phyloP scores from a whole-genome alignment of 2,113 vertebrate genomes.

The Anas platyrhynchos region DNA sequence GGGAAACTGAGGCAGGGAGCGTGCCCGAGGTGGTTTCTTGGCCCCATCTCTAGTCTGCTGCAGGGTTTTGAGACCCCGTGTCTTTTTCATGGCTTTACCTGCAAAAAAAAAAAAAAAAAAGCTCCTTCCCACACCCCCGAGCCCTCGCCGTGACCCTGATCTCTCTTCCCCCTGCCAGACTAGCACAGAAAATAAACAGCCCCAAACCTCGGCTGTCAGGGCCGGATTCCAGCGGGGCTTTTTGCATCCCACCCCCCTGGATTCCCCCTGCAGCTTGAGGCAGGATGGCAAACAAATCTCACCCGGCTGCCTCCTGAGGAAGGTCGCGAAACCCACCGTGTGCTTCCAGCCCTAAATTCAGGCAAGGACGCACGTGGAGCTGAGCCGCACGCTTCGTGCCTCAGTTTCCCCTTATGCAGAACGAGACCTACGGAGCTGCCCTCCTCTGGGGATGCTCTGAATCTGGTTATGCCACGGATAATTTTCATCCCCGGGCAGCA shows the following conservation, averaged over 20 bases:
- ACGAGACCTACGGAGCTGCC: neutral
- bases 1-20: constrained; percentile 17
- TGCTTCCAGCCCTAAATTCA: neutral
- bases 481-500: neutral
- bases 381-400: neutral
- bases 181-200: neutral
- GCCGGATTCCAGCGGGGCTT: rapidly evolving
- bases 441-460: neutral
- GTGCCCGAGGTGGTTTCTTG: rapidly evolving
- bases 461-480: rapidly evolving
- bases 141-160: rapidly evolving
- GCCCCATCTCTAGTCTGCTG: neutral
- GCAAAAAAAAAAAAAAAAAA: neutral
- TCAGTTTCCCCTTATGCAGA: neutral
- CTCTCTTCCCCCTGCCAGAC: neutral
- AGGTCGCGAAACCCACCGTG: neutral
- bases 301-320: neutral
- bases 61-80: neutral
- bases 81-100: neutral
- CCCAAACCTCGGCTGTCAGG: neutral
- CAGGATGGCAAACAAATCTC: neutral
- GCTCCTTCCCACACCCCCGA: neutral
- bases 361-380: too few relatives aligned
- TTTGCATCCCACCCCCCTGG: neutral
- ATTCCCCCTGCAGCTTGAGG: neutral